phyloP scores from a whole-genome alignment of 2,113 vertebrate genomes.

The Caracal caracal region DNA sequence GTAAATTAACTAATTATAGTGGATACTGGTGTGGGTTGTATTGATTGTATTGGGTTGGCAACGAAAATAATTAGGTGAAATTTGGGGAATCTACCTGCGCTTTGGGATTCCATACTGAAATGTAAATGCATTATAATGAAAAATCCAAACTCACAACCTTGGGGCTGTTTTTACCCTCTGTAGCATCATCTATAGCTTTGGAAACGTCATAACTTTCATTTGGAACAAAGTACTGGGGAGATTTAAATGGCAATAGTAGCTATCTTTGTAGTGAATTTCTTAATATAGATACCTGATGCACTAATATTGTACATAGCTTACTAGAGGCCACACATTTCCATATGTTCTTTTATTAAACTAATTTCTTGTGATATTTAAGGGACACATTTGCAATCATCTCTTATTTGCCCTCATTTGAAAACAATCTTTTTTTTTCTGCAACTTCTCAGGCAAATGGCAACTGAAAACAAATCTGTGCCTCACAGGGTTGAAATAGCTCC shows the following conservation, averaged over 20 bases:
- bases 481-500: neutral
- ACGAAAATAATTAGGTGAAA: neutral
- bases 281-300: neutral
- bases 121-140: neutral
- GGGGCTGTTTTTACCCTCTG: neutral
- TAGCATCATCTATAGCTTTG: neutral
- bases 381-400: neutral
- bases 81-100: neutral
- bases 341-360: neutral
- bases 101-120: neutral
- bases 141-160: neutral
- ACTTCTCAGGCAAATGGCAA: neutral
- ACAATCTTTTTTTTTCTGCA: neutral
- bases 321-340: neutral
- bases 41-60: neutral
- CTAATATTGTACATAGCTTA: neutral
- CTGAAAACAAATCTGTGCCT: neutral
- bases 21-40: neutral
- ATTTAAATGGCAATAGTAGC: neutral
- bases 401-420: neutral
- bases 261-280: neutral
- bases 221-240: neutral
- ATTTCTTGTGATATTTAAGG: neutral
- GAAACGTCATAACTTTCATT: conserved; percentile 39
- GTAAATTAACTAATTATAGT: neutral